phyloP scores from a whole-genome alignment of 2,113 vertebrate species.

The Gymnogyps californianus region DNA sequence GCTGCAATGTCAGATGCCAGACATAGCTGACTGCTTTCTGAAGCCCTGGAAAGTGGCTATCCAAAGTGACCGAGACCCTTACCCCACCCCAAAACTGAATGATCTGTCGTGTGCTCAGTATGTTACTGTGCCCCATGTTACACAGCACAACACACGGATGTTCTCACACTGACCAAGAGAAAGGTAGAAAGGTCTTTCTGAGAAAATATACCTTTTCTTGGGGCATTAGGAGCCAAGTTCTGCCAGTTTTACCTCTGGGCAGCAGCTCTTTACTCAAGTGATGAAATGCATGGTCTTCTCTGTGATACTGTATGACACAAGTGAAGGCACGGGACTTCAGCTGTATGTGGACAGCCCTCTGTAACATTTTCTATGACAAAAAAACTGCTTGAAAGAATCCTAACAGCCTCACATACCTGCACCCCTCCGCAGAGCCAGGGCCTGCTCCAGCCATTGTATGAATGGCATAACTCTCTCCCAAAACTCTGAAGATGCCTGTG shows the following conservation, averaged over 20 bases:
- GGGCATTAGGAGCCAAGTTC: neutral
- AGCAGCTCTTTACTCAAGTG: neutral
- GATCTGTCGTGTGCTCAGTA: neutral
- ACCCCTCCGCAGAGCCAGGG: neutral
- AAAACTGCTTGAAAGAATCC: neutral
- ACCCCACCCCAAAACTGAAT: neutral
- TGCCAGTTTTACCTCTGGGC: neutral
- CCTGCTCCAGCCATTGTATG: accelerated
- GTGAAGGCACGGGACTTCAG: neutral
- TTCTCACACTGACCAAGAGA: neutral
- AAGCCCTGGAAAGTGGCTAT: neutral
- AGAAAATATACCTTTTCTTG: neutral
- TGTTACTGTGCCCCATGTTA: neutral
- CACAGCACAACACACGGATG: neutral
- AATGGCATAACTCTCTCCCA: neutral
- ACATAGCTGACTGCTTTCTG: neutral
- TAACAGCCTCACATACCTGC: neutral
- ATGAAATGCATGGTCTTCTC: neutral
- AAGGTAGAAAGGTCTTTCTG: neutral
- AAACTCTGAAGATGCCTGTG: neutral
- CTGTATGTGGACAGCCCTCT: neutral
- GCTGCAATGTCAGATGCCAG: neutral
- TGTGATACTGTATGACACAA: neutral
- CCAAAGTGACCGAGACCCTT: neutral
- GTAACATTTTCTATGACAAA: neutral